Evolutionary conservation across 2,888 invertebrate genomes (phyloP), one percentile per base, ranked within the genome.

Genomic region (Rapana venosa): DNA sequence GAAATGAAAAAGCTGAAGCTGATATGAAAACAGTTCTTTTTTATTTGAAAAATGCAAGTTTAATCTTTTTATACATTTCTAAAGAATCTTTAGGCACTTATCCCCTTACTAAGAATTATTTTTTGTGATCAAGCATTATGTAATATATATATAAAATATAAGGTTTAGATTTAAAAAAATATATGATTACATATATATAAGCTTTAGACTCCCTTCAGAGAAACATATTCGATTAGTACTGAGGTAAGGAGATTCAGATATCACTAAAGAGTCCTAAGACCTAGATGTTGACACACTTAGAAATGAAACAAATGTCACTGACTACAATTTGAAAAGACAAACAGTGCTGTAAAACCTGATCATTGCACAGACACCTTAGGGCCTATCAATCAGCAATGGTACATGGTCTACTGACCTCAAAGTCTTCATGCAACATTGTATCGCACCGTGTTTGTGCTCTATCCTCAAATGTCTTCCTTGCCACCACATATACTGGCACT

Each of bases 351-450:
- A 26, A 83, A 11, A 83, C 13, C 81, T 83, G 81, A 83, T 83
- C 81, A 83, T 83, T 83, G 36, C 81, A 83, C 20, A 26, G 20
- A 83, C 81, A 20, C 81, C 36, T 36, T 36, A 83, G 81, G 47
- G 81, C 22, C 22, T 30, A 26, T 83, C 22, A 26, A 26, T 83
- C 47, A 47, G 5, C 36, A 83, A 83, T 83, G 81, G 47, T 36
- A 83, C 47, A 22, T 6, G 20, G 30, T 79, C 79, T 79, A 35
- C 66, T 35, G 35, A 17, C 81, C 22, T 17, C 26, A 47, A 8
- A 47, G 79, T 79, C 79, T 35, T 83, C 26, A 83, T 83, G 81
- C 81, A 83, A 83, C 30, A 15, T 15, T 79, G 20, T 32, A 79
- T 22, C 36, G 30, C 47, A 26, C 22, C 22, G 36, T 22, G 81